Percentiles rank a stretch among this genome's conserved stretches.
phyloP scores from a whole-genome alignment of 1,140 invertebrate species.

The Phymastichus coffea region DNA sequence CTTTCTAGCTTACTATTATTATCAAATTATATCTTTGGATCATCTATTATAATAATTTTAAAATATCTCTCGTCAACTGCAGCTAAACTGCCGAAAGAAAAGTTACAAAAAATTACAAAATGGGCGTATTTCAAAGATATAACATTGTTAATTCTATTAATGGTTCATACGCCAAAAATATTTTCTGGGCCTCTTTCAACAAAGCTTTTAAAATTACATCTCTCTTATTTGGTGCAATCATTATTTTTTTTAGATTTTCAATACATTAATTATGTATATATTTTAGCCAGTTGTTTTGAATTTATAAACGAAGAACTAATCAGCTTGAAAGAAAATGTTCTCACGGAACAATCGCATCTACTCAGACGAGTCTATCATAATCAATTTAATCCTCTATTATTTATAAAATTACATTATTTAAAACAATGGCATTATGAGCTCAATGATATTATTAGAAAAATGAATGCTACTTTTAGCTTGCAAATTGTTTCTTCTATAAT shows the following conservation, averaged over 20 bases:
- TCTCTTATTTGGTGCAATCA: conserved; percentile 31
- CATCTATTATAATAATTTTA: conserved; percentile 32
- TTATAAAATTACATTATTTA: conserved; percentile 40
- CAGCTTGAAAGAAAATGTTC: conserved; percentile 27
- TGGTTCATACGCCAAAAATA: conserved; percentile 28
- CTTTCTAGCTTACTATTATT: conserved; percentile 23
- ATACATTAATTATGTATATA: conserved; percentile 43
- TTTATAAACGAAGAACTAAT: conserved; percentile 37
- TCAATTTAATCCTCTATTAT: conserved; percentile 39
- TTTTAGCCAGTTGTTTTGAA: conserved; percentile 40
- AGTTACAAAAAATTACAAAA: conserved; percentile 33
- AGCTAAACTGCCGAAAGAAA: conserved; percentile 28
- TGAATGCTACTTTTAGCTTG: conserved; percentile 42
- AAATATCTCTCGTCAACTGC: conserved; percentile 29
- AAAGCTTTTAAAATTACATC: neutral
- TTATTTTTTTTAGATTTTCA: conserved; percentile 41
- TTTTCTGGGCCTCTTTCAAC: neutral
- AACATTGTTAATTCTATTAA: conserved; percentile 35
- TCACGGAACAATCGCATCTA: conserved; percentile 34
- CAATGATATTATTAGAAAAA: conserved; percentile 36
- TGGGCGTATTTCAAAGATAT: conserved; percentile 43
- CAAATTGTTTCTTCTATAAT: conserved; percentile 37
- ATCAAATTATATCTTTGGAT: conserved; percentile 22
- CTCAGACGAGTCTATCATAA: conserved; percentile 37
- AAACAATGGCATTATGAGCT: conserved; percentile 43